phyloP scores from a whole-genome alignment of 2,888 invertebrate genomes.

The Tipula unca region DNA sequence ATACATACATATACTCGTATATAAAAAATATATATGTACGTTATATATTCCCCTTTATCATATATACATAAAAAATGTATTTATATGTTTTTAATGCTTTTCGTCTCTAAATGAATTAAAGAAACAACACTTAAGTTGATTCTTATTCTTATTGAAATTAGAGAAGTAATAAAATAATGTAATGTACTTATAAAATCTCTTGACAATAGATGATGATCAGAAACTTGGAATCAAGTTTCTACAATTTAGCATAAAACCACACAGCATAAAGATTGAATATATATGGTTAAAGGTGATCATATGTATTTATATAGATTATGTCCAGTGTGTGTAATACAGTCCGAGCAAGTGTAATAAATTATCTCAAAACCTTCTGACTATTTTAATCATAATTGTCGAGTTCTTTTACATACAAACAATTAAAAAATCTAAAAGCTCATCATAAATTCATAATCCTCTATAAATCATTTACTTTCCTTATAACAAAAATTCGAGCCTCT shows the following conservation, averaged over 20 bases:
- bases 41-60: not conserved
- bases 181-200: not conserved
- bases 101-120: conserved; percentile 1
- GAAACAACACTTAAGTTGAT: not conserved
- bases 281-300: not conserved
- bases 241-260: not conserved
- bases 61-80: not conserved
- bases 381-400: not conserved
- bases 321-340: no score
- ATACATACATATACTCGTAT: not conserved
- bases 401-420: not conserved
- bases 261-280: not conserved
- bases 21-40: not conserved
- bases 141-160: not conserved
- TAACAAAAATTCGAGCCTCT: not conserved
- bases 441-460: not conserved
- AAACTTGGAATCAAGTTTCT: not conserved
- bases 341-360: not conserved
- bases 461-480: not conserved
- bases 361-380: not conserved
- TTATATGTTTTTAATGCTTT: not conserved
- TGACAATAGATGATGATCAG: not conserved
- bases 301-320: not conserved
- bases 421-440: not conserved
- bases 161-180: not conserved